Conservation (phyloP, 2,888 invertebrate genomes). For the Volucella zonaria region DNA sequence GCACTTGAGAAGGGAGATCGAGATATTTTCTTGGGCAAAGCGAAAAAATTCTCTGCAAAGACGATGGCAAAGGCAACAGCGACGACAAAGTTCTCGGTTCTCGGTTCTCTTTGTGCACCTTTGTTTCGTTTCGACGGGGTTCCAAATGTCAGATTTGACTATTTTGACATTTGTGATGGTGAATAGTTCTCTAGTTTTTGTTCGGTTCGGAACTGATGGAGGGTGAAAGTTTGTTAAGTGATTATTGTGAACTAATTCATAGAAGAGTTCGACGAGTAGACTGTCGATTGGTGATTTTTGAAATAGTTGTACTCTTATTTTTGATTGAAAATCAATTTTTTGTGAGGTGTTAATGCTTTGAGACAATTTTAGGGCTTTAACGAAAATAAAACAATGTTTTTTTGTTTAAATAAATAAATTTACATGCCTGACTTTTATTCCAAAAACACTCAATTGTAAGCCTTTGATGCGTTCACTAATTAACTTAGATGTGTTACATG, state of each 20-base stretch:
- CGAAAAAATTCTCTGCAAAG: constrained; percentile 45
- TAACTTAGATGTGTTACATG: too few species aligned
- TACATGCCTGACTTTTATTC: too few species aligned
- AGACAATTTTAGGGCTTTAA: too few species aligned
- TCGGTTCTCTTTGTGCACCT: constrained; percentile 69
- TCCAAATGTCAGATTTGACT: constrained; percentile 53
- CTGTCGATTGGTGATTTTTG: background rate
- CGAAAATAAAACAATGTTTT: too few species aligned
- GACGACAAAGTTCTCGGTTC: too few species aligned
- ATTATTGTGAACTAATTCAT: constrained; percentile 29
- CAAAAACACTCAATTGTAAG: too few species aligned
- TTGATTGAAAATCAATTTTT: too few species aligned
- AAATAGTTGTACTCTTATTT: too few species aligned
- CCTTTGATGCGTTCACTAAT: too few species aligned
- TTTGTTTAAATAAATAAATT: too few species aligned
- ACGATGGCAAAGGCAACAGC: constrained; percentile 15
- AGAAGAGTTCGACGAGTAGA: background rate
- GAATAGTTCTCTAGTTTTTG: too few species aligned
- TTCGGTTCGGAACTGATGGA: constrained; percentile 18
- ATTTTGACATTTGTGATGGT: constrained; percentile 62
- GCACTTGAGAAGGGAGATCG: constrained; percentile 15
- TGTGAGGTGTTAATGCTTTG: too few species aligned
- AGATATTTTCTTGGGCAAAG: constrained; percentile 28
- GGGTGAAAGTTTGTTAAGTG: background rate
- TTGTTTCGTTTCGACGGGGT: constrained; percentile 58